These are phyloP conservation scores for Bradypodion ventrale DNA, from an alignment of 2,797 vertebrate species.

Conservation along the genomic window DNA sequence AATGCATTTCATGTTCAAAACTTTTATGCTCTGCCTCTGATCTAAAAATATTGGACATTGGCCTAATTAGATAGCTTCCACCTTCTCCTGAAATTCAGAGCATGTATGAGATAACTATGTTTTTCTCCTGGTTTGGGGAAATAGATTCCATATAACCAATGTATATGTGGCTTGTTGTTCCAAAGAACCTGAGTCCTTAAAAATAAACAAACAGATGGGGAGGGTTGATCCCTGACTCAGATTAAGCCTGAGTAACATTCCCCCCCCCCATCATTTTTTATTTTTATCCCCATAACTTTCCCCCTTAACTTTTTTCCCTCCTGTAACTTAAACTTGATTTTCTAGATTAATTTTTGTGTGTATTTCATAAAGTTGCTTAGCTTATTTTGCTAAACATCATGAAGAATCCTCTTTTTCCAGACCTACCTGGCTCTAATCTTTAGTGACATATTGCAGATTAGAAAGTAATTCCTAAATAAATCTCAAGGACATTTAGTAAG, in stretches of 20 bases:
- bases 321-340: background rate
- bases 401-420: conserved; percentile 27
- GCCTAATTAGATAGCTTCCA: background rate
- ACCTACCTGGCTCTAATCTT: conserved; percentile 42
- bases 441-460: conserved; percentile 54
- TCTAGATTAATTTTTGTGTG: background rate
- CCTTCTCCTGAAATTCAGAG: background rate
- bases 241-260: background rate
- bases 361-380: conserved; percentile 29
- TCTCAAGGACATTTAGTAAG: conserved; percentile 59
- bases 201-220: background rate
- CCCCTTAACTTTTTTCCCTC: background rate
- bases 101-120: background rate
- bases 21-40: background rate
- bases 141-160: background rate
- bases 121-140: background rate
- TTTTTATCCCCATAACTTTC: background rate
- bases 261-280: background rate
- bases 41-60: background rate
- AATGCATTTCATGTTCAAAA: background rate
- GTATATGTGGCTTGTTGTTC: background rate
- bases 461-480: conserved; percentile 66
- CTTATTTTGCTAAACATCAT: conserved; percentile 44
- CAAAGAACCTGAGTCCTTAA: background rate
- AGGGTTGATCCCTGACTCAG: too few species aligned